These are phyloP conservation scores for Emydura subglobosa DNA, from an alignment of 2,113 vertebrate species.

Conservation along the genomic window DNA sequence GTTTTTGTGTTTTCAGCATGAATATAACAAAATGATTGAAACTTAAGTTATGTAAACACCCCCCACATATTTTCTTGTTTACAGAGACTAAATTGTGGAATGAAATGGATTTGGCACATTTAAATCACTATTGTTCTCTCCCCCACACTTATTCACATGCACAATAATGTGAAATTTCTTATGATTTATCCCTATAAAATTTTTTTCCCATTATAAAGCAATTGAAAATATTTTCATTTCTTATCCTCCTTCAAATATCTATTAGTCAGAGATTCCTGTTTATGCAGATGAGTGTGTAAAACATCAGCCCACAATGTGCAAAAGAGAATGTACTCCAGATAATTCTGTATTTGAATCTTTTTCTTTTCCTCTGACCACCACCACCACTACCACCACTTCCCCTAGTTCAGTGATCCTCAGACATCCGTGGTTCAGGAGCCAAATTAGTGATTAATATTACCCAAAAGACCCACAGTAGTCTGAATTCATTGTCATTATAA, in stretches of 20 bases:
- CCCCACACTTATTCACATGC: not conserved
- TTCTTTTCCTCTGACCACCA: not conserved
- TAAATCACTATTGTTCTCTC: conserved; percentile 38
- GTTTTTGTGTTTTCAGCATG: conserved; percentile 1
- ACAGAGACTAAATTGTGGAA: conserved; percentile 14
- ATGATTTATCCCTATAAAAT: conserved; percentile 14
- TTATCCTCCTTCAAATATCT: not conserved
- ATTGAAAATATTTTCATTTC: conserved; percentile 35
- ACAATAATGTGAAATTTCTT: conserved; percentile 1
- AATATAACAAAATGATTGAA: conserved; percentile 10
- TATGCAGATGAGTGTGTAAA: not conserved
- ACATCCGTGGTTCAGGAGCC: not conserved
- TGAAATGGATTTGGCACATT: conserved; percentile 33
- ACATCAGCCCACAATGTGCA: not conserved
- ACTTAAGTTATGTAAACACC: conserved; percentile 3
- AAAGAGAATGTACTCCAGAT: not conserved
- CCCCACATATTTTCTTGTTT: conserved; percentile 11
- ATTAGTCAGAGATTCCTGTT: conserved; percentile 18
- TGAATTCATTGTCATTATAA: not conserved
- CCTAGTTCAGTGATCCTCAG: no score
- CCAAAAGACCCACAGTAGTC: not conserved
- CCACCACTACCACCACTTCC: not conserved
- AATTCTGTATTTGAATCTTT: not conserved
- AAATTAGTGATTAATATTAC: not conserved
- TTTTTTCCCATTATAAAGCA: conserved; percentile 23